A percentile compares a stretch with the other conserved stretches of the same genome.
Evolutionary conservation across 2,113 vertebrate genomes (phyloP).

Genomic region (Symphodus melops): DNA sequence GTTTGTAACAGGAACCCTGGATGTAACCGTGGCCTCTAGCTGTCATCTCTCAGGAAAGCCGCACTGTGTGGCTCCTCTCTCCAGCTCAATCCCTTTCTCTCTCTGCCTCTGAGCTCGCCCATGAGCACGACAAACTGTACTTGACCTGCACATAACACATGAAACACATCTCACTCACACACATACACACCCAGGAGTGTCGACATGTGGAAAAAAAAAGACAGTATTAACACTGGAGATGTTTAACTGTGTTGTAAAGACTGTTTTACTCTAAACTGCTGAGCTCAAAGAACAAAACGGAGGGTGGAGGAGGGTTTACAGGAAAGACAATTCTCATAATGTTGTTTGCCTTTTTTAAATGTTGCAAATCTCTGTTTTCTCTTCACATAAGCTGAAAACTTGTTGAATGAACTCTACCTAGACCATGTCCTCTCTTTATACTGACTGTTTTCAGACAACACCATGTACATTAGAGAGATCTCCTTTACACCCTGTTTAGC

Average conservation of each 20-base stretch:
- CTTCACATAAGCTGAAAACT: conserved; percentile 19
- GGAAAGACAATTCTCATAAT: conserved; percentile 13
- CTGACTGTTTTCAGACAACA: conserved; percentile 43
- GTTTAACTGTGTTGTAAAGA: conserved; percentile 30
- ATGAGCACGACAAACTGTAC: conserved; percentile 1
- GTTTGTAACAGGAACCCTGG: conserved; percentile 19
- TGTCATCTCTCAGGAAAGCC: conserved; percentile 74
- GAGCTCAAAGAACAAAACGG: conserved; percentile 41
- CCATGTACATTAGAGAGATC: conserved; percentile 31
- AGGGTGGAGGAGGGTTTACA: neutral
- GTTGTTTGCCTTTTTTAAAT: conserved; percentile 46
- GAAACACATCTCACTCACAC: neutral
- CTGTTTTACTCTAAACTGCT: conserved; percentile 25
- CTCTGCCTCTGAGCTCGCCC: conserved; percentile 21
- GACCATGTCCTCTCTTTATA: conserved; percentile 34
- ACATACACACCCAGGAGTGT: conserved; percentile 12
- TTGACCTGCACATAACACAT: conserved; percentile 7
- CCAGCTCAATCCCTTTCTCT: conserved; percentile 11
- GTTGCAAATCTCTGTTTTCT: conserved; percentile 25
- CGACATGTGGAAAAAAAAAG: neutral
- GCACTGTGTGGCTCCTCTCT: conserved; percentile 50
- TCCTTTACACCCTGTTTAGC: conserved; percentile 68
- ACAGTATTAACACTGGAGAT: conserved; percentile 18
- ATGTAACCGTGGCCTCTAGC: conserved; percentile 46
- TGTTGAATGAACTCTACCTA: conserved; percentile 19